Base-by-base conservation (phyloP, 2,888 invertebrate genomes). In the Lithodes maja region DNA sequence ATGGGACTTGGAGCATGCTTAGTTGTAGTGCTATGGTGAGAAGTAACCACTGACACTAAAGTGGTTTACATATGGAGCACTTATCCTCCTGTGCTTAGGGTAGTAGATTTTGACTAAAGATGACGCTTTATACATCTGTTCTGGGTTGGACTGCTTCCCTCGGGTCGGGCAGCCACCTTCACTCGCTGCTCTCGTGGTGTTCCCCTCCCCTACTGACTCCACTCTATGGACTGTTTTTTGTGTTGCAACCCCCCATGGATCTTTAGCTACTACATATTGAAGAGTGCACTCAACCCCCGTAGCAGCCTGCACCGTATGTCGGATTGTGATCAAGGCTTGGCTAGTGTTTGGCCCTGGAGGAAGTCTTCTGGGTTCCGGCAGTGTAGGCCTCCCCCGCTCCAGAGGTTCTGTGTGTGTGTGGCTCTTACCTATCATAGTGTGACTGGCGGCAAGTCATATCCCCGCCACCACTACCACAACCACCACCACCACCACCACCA, bases 261-360 rank as follows among this genome's bases (percentile, higher is more conserved):
- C 83, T 85, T 90, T 87, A 90, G 87, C 90, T 87, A 89, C 90
- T 84, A 90, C 85, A 87, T 87, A 85, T 85, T 85, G 86, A 87
- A 87, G 87, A 87, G 87, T 90, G 90, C 90, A 90, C 90, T 90
- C 90, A 87, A 90, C 85, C 87, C 87, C 84, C 61, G 87, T 90
- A 90, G 90, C 87, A 90, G 90, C 87, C 90, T 90, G 90, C 90
- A 90, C 90, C 84, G 86, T 86, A 87, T 90, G 88, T 89, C 88
- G 85, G 85, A 86, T 90, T 90, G 87, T 90, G 90, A 90, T 87
- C 90, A 90, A 90, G 90, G 90, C 90, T 90, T 90, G 90, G 90
- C 90, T 90, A 90, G 90, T 90, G 90, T 90, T 90, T 90, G 87
- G 90, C 90, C 90, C 90, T 90, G 90, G 90, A 90, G 90, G 88